These are phyloP conservation scores for Griposia aprilina DNA, from an alignment of 2,888 invertebrate genomes.

Conservation along the genomic window DNA sequence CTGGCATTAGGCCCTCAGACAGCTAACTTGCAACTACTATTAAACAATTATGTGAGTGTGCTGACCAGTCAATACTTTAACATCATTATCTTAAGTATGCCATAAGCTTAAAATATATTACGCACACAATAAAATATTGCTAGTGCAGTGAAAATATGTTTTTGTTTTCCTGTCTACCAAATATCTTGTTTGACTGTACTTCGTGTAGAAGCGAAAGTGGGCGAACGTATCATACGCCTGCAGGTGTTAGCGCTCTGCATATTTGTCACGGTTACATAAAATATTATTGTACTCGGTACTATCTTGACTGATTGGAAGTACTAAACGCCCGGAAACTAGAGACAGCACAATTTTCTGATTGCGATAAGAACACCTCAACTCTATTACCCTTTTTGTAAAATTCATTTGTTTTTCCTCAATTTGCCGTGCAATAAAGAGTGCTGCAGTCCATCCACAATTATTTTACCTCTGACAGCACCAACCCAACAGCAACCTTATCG, in stretches of 20 bases:
- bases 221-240: neutral
- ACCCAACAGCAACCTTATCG: too few species aligned
- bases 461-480: too few species aligned
- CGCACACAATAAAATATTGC: neutral
- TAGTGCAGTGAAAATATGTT: neutral
- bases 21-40: neutral
- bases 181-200: slow-evolving; percentile 23
- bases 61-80: neutral
- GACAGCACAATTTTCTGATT: neutral
- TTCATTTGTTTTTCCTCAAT: neutral
- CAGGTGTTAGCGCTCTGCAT: neutral
- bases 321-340: neutral
- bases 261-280: neutral
- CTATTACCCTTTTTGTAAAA: neutral
- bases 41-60: neutral
- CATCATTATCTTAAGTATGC: neutral
- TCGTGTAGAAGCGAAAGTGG: slow-evolving; percentile 15
- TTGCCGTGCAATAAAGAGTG: neutral
- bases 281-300: neutral
- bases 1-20: neutral
- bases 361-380: neutral
- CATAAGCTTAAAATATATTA: neutral
- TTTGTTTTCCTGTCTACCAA: neutral
- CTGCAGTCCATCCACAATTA: too few species aligned
- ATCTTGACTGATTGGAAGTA: neutral